Conservation (phyloP, 2,888 invertebrate genomes). For the Parapristionchus giblindavisi region DNA sequence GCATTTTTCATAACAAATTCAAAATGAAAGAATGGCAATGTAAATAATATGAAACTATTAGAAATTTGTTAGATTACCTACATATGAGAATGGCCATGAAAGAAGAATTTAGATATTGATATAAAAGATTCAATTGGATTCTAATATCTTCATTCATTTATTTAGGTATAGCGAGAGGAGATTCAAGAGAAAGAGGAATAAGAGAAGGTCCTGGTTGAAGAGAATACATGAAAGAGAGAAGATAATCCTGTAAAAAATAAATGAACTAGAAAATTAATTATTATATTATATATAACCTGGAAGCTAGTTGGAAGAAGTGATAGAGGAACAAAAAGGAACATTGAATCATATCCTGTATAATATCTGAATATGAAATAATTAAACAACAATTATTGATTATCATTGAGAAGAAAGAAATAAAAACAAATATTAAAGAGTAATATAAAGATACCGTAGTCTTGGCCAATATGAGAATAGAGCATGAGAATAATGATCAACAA, state of each 20-base stretch:
- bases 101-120: slow-evolving; percentile 3
- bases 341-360: slow-evolving; percentile 61
- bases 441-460: slow-evolving; percentile 43
- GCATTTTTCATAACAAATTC: too few relatives aligned
- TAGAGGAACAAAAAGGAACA: slow-evolving; percentile 60
- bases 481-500: slow-evolving; percentile 61
- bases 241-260: slow-evolving; percentile 41
- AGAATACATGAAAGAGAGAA: slow-evolving; percentile 48
- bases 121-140: slow-evolving; percentile 15
- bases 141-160: slow-evolving; percentile 25
- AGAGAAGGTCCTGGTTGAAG: slow-evolving; percentile 56
- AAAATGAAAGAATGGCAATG: too few relatives aligned
- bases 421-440: background rate
- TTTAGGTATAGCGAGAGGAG: background rate
- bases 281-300: slow-evolving; percentile 43
- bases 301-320: slow-evolving; percentile 53
- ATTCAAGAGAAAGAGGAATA: slow-evolving; percentile 41
- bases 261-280: too few relatives aligned
- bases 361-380: slow-evolving; percentile 45
- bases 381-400: background rate
- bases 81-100: background rate
- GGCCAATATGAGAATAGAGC: slow-evolving; percentile 59
- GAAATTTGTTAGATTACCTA: too few relatives aligned
- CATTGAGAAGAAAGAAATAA: background rate
- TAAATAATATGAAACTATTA: too few relatives aligned